phyloP scores from a whole-genome alignment of 2,113 vertebrate species.

The Spermophilus dauricus region DNA sequence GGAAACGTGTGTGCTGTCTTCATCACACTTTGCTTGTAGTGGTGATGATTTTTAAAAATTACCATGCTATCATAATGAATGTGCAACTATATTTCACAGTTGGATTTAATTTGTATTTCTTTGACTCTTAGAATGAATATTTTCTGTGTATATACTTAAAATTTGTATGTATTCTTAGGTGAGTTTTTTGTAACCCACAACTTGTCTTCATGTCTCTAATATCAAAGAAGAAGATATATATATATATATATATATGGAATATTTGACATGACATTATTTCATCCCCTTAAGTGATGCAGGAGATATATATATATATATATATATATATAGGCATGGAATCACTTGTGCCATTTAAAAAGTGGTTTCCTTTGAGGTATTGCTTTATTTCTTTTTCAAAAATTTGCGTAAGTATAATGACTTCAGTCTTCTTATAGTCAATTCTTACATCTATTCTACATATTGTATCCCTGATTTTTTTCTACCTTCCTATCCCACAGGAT shows the following conservation, averaged over 20 bases:
- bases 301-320: background rate
- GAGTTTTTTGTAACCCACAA: slow-evolving; percentile 24
- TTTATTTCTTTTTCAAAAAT: slow-evolving; percentile 51
- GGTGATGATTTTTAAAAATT: slow-evolving; percentile 52
- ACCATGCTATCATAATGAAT: background rate
- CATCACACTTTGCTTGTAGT: background rate
- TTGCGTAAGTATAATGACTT: background rate
- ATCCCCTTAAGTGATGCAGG: background rate
- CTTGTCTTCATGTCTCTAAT: background rate
- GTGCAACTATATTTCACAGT: slow-evolving; percentile 33
- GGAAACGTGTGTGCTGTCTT: slow-evolving; percentile 6
- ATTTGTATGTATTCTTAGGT: slow-evolving; percentile 49
- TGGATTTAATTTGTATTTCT: slow-evolving; percentile 57
- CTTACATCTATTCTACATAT: slow-evolving; percentile 30
- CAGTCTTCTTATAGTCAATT: slow-evolving; percentile 10
- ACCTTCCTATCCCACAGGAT: background rate
- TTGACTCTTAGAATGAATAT: slow-evolving; percentile 37
- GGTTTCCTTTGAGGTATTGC: slow-evolving; percentile 49
- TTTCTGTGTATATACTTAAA: slow-evolving; percentile 1
- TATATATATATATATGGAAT: no score
- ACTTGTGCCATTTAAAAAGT: background rate
- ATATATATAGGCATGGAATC: background rate
- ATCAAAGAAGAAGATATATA: background rate
- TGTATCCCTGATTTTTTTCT: background rate
- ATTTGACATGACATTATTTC: background rate